These are phyloP conservation scores for Drosophila chauvacae DNA, from an alignment of 1,140 invertebrate genomes.

Conservation along the genomic window DNA sequence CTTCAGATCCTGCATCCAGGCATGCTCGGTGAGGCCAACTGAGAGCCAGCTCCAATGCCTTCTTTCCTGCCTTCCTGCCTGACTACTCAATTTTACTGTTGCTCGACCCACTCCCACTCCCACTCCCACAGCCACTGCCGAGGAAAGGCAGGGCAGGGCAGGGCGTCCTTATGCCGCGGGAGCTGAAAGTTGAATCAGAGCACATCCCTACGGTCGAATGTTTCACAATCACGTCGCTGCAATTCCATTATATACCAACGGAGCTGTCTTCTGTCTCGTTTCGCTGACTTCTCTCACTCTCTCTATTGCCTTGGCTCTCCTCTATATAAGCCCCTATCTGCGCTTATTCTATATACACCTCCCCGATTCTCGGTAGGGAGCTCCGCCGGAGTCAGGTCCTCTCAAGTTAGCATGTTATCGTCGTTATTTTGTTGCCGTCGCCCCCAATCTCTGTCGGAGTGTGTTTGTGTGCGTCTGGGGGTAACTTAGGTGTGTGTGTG, in stretches of 20 bases:
- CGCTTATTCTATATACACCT: conserved; percentile 60
- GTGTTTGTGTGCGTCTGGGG: conserved; percentile 1
- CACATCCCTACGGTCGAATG: conserved; percentile 84
- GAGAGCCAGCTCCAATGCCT: conserved; percentile 28
- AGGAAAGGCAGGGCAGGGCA: conserved; percentile 23
- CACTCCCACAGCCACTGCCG: background rate
- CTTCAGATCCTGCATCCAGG: conserved; percentile 41
- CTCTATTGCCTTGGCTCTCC: background rate
- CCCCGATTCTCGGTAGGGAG: conserved; percentile 44
- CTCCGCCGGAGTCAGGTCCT: conserved; percentile 36
- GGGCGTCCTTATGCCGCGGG: conserved; percentile 56
- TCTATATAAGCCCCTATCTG: conserved; percentile 35
- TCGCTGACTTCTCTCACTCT: conserved; percentile 15
- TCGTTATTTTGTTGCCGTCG: conserved; percentile 68
- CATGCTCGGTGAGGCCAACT: conserved; percentile 64
- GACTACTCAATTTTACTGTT: conserved; percentile 75
- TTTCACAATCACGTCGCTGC: conserved; percentile 84
- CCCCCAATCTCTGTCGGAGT: conserved; percentile 31
- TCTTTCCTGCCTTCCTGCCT: conserved; percentile 16
- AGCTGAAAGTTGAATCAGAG: conserved; percentile 83
- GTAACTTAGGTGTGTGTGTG: conserved; percentile 4
- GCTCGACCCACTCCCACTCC: conserved; percentile 26
- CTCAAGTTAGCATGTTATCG: conserved; percentile 77
- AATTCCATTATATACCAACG: conserved; percentile 83
- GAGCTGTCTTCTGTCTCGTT: conserved; percentile 30